Conservation (phyloP, 1,140 invertebrate genomes). For the Philopotamus ludificatus region DNA sequence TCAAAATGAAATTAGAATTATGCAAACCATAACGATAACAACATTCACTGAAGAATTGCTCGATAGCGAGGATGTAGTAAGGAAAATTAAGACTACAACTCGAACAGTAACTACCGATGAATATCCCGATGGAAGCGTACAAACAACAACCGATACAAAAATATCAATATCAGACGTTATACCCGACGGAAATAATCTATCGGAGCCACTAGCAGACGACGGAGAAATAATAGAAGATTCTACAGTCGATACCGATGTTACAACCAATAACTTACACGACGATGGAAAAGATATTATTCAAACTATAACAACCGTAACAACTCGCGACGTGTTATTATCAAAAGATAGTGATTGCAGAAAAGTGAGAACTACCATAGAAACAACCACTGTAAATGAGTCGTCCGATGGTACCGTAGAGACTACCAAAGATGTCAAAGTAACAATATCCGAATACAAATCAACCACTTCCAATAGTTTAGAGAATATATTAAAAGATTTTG, state of each 20-base stretch:
- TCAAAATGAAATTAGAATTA: slow-evolving; percentile 46
- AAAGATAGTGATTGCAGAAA: slow-evolving; percentile 48
- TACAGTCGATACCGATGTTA: slow-evolving; percentile 45
- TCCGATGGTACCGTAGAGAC: slow-evolving; percentile 51
- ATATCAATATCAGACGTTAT: slow-evolving; percentile 39
- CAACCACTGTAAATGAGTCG: slow-evolving; percentile 48
- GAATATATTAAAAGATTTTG: slow-evolving; percentile 46
- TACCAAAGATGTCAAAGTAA: slow-evolving; percentile 52
- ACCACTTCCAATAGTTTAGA: slow-evolving; percentile 42
- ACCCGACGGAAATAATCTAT: slow-evolving; percentile 22
- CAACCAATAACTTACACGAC: slow-evolving; percentile 45
- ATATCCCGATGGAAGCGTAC: slow-evolving; percentile 53
- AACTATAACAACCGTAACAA: slow-evolving; percentile 50
- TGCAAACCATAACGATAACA: slow-evolving; percentile 47
- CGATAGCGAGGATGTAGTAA: slow-evolving; percentile 45
- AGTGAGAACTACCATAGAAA: slow-evolving; percentile 51
- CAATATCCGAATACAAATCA: slow-evolving; percentile 46
- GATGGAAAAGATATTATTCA: slow-evolving; percentile 49
- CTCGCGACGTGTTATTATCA: slow-evolving; percentile 47
- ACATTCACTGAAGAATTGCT: slow-evolving; percentile 49
- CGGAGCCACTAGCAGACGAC: slow-evolving; percentile 30
- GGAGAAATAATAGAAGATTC: slow-evolving; percentile 45
- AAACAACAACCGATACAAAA: slow-evolving; percentile 41
- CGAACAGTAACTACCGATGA: slow-evolving; percentile 50
- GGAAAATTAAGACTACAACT: slow-evolving; percentile 51